Evolutionary conservation across 1,140 invertebrate genomes (phyloP), one percentile per base, ranked within the genome.

Genomic region (Papilio polytes): DNA sequence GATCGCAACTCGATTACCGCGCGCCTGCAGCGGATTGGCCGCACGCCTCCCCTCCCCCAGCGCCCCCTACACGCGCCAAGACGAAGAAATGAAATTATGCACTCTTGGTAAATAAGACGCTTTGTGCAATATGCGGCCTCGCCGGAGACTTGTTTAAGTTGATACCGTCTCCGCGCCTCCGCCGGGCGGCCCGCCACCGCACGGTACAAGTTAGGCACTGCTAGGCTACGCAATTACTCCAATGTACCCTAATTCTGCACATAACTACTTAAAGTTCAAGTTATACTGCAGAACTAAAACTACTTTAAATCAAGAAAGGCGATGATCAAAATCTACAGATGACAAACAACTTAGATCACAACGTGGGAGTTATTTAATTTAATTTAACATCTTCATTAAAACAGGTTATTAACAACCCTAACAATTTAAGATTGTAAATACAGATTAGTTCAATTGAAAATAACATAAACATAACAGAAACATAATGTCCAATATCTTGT

Each of bases 1-100:
- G 86, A 86, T 92, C 88, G 89, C 88, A 87, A 87, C 89, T 89
- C 90, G 82, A 90, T 91, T 90, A 90, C 85, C 85, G 78, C 81
- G 86, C 86, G 89, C 88, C 92, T 92, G 92, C 88, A 91, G 87
- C 88, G 88, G 92, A 94, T 94, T 91, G 92, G 92, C 90, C 87
- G 80, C 89, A 87, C 91, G 89, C 91, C 91, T 86, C 85, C 85
- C 72, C 84, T 80, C 84, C 83, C 79, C 85, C 84, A 78, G 85
- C 85, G 85, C 83, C 80, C 84, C 83, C 77, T 84, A 83, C 79
- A 85, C 86, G 86, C 86, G 86, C 84, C 85, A 86, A 85, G 87
- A 82, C 85, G 87, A 91, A 91, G 91, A 92, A 93, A 92, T 92
- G 88, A 88, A 92, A 91, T 92, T 92, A 91, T 94, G 92, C 91